Conservation (phyloP, 2,797 vertebrate species). For the Valencia hispanica region DNA sequence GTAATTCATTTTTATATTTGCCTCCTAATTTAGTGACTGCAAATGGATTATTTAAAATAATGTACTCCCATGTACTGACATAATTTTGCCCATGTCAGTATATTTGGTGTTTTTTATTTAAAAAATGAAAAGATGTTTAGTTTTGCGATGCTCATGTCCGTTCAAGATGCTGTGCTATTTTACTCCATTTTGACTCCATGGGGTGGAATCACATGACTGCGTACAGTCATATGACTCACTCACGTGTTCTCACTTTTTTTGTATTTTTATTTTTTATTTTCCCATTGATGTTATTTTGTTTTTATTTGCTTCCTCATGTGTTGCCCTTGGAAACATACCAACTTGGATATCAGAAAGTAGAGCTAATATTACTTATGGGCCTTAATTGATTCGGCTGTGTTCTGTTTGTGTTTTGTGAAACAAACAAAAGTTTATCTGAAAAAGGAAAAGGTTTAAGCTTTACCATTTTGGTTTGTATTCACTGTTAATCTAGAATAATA, state of each 20-base stretch:
- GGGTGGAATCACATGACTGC: too few species aligned
- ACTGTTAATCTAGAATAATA: not conserved
- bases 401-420: slow-evolving; percentile 12
- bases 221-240: too few species aligned
- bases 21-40: not conserved
- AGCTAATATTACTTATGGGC: not conserved
- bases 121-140: too few species aligned
- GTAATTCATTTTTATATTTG: not conserved
- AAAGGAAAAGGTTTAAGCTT: not conserved
- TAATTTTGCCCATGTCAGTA: too few species aligned
- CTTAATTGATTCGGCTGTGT: slow-evolving; percentile 2
- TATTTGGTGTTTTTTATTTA: too few species aligned
- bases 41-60: not conserved
- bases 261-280: not conserved
- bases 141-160: too few species aligned
- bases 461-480: not conserved
- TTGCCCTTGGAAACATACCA: not conserved
- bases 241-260: not conserved
- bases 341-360: not conserved
- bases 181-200: too few species aligned
- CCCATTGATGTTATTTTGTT: not conserved
- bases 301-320: not conserved
- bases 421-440: not conserved
- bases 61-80: not conserved
- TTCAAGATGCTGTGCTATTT: too few species aligned